These are phyloP conservation scores for Agrilus planipennis DNA, from an alignment of 1,140 invertebrate species.

Conservation along the genomic window DNA sequence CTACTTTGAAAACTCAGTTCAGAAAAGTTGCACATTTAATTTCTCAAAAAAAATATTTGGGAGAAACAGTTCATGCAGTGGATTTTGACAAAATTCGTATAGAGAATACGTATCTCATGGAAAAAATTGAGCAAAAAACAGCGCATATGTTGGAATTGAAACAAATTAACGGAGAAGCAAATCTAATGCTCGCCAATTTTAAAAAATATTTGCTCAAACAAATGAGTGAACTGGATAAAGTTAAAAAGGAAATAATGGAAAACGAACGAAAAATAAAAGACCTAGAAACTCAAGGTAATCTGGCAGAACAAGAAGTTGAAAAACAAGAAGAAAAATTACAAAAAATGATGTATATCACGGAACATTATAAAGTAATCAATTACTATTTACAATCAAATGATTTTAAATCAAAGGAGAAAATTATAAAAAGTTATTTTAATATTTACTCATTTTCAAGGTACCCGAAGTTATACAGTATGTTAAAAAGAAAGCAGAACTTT, in stretches of 20 bases:
- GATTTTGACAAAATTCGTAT: constrained; percentile 38
- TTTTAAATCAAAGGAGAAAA: neutral
- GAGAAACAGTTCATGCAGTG: constrained; percentile 33
- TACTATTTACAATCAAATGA: neutral
- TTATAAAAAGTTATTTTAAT: neutral
- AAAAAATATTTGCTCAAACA: constrained; percentile 25
- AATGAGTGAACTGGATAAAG: constrained; percentile 12
- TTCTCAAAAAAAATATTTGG: constrained; percentile 30
- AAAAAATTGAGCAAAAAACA: constrained; percentile 34
- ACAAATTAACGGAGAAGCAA: constrained; percentile 29
- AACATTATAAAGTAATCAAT: constrained; percentile 13
- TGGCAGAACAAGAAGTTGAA: constrained; percentile 15
- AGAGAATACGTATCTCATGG: constrained; percentile 32
- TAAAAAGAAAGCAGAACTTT: constrained; percentile 36
- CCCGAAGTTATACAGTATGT: constrained; percentile 45
- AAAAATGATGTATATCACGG: constrained; percentile 12
- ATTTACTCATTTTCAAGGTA: constrained; percentile 20
- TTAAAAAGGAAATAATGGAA: constrained; percentile 13
- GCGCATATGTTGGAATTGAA: constrained; percentile 32
- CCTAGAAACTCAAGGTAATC: constrained; percentile 15
- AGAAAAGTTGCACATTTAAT: constrained; percentile 28
- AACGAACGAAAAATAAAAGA: constrained; percentile 16
- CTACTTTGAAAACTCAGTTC: constrained; percentile 27
- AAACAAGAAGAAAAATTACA: constrained; percentile 17
- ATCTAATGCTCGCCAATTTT: constrained; percentile 21